Base-by-base conservation (phyloP, 1,140 invertebrate species). In the Diploscapter pachys region DNA sequence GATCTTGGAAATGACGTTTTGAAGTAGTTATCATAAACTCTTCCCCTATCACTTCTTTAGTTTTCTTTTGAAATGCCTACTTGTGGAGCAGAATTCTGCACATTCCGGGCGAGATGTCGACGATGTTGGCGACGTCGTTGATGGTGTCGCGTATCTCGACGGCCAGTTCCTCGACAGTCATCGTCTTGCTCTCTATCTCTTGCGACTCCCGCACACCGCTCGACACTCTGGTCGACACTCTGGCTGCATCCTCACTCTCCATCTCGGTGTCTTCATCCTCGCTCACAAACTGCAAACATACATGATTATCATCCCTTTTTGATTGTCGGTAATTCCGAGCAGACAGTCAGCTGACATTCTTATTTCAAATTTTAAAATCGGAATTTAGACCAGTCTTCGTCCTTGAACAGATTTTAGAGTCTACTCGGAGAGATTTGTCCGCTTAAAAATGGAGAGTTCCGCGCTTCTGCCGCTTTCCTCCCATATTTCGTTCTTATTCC, bases 11-110 rank as follows among this genome's bases (percentile, higher is more conserved):
- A 92, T 93, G 62, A 91, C 93, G 63, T 93, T 95, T 71, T 92
- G 90, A 78, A 93, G 92, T 85, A 95, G 92, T 92, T 95, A 85
- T 9, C 67, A 69, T 67, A 48, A 63, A 48, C 2, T 71, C 71
- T 5, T 68, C 59, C 4, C 61, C 31, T 8, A 73, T 73, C 89
- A 97, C 95, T 91, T 96, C 93, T 78, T 98, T 89, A 87, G 96
- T 98, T 87, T 98, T 95, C 88, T 96, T 97, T 86, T 98, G 95
- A 95, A 95, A 98, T 89, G 93, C 93, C 85, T 96, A 98, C 11
- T 72, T 71, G 50, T 96, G 96, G 79, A 98, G 88, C 78, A 98
- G 89, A 88, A 98, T 94, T 78, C 94, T 89, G 69, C 92, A 93
- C 61, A 91, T 93, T 63, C 93, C 95, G 71, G 92, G 90, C 78